Evolutionary conservation across 2,888 invertebrate species (phyloP).

Genomic region (Mayetiola destructor): DNA sequence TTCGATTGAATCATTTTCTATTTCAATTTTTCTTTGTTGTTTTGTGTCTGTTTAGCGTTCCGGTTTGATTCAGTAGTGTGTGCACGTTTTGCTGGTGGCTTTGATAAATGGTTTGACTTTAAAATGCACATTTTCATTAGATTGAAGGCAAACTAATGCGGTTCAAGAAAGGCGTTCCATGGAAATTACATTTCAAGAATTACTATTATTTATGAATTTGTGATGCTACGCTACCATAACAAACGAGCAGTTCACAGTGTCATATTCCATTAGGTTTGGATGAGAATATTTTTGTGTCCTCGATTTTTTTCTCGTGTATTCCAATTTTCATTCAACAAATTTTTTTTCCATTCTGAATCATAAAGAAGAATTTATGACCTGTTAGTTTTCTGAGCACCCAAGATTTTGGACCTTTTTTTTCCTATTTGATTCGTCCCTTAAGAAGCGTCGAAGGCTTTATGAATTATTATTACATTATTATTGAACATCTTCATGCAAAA

Average conservation of each 20-base stretch:
- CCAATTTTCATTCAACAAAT: neutral
- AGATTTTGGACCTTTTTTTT: too few relatives aligned
- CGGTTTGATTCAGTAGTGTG: neutral
- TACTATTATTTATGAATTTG: too few relatives aligned
- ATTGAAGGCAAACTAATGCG: neutral
- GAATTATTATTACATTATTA: neutral
- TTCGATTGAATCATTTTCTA: neutral
- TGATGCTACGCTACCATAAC: neutral
- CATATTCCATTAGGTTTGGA: neutral
- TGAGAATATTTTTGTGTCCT: constrained; percentile 3
- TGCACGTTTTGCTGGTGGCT: too few relatives aligned
- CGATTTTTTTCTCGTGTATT: constrained; percentile 8
- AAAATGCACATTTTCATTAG: too few relatives aligned
- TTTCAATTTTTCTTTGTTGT: too few relatives aligned
- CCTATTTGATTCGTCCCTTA: too few relatives aligned
- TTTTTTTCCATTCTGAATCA: neutral
- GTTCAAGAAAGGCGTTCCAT: constrained; percentile 11
- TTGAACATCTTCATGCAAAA: constrained; percentile 2
- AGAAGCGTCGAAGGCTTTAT: too few relatives aligned
- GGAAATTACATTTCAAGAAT: constrained; percentile 9
- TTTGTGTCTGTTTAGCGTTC: too few relatives aligned
- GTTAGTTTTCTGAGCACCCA: too few relatives aligned
- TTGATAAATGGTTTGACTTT: constrained; percentile 12
- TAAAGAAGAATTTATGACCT: constrained; percentile 5
- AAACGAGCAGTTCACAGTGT: neutral